A percentile compares a stretch with the other conserved stretches of the same genome.
These are phyloP conservation scores for Megaleporinus macrocephalus DNA, from an alignment of 2,113 vertebrate species.

Conservation along the genomic window DNA sequence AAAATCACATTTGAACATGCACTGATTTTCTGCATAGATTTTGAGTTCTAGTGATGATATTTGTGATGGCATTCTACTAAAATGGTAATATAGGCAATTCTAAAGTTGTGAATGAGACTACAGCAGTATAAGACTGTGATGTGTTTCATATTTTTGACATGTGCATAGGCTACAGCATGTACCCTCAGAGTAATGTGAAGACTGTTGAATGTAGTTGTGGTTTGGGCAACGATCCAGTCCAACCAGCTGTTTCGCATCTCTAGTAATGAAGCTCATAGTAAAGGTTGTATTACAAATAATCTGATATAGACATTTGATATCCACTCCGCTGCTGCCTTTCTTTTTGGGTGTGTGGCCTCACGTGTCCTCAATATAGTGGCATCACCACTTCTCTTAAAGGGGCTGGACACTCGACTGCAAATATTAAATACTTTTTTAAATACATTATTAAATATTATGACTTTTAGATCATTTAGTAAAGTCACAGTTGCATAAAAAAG, in stretches of 20 bases:
- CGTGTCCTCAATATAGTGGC: not conserved
- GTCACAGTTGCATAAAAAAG: not conserved
- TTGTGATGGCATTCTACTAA: too few relatives aligned
- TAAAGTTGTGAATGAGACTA: not conserved
- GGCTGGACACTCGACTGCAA: too few relatives aligned
- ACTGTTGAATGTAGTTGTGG: not conserved
- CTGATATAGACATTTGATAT: not conserved
- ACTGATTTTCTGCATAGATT: too few relatives aligned
- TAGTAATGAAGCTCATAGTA: not conserved
- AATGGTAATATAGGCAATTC: not conserved
- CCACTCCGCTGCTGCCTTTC: not conserved
- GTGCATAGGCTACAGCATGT: not conserved
- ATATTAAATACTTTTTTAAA: too few relatives aligned
- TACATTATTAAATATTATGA: too few relatives aligned
- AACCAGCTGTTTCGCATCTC: slow-evolving; percentile 8
- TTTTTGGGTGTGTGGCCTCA: not conserved
- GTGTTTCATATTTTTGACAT: not conserved
- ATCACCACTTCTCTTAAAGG: not conserved
- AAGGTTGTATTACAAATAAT: slow-evolving; percentile 21
- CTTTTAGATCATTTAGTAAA: not conserved
- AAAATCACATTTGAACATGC: too few relatives aligned
- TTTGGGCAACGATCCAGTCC: not conserved
- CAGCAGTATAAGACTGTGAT: not conserved
- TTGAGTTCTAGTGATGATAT: too few relatives aligned
- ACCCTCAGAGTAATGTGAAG: not conserved